Evolutionary conservation across 2,113 vertebrate genomes (phyloP).

Genomic region (Felis catus): F.catus_Fca126_mat1.0 CM031416.1:50860501-50861000

Average conservation of each 20-base stretch:
- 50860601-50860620: not conserved
- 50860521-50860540: not conserved
- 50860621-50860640: not conserved
- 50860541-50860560: not conserved
- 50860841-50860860: not conserved
- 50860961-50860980: not conserved
- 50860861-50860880: not conserved
- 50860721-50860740: not conserved
- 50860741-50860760: not conserved
- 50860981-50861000: not conserved
- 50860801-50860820: not conserved
- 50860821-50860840: not conserved
- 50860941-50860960: not conserved
- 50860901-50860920: not conserved
- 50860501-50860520: not conserved
- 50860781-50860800: not conserved
- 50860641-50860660: not conserved
- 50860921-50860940: not conserved
- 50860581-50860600: not conserved
- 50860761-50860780: too few relatives aligned
- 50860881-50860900: not conserved
- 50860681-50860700: not conserved
- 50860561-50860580: not conserved
- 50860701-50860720: not conserved
- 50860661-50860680: not conserved